Conservation (phyloP, 1,140 invertebrate species). For the Cyclargus thomasi region DNA sequence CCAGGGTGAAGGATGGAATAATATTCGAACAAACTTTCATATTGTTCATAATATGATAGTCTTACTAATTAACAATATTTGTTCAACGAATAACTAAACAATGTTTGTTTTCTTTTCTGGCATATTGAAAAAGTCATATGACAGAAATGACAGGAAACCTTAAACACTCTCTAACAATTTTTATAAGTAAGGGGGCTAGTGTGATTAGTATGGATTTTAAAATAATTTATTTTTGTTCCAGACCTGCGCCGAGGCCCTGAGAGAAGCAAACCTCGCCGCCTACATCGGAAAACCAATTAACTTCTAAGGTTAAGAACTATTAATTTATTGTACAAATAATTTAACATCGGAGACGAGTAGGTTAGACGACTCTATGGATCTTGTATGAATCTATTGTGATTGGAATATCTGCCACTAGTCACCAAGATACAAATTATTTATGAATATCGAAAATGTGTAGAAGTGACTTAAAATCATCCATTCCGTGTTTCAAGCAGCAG, state of each 20-base stretch:
- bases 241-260: conserved; percentile 97
- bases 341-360: conserved; percentile 24
- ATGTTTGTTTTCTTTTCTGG: too few relatives aligned
- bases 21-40: too few relatives aligned
- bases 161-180: too few relatives aligned
- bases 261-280: conserved; percentile 97
- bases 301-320: conserved; percentile 78
- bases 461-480: conserved; percentile 34
- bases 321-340: conserved; percentile 35
- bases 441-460: background rate
- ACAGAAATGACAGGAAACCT: too few relatives aligned
- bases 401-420: conserved; percentile 23
- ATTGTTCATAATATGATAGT: too few relatives aligned
- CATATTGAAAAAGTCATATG: too few relatives aligned
- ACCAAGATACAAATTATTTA: conserved; percentile 17
- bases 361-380: conserved; percentile 42
- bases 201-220: too few relatives aligned
- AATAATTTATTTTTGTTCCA: conserved; percentile 60
- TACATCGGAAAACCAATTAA: conserved; percentile 99
- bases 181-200: too few relatives aligned
- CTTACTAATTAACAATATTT: too few relatives aligned
- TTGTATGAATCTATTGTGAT: conserved; percentile 61
- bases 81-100: too few relatives aligned
- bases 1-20: too few relatives aligned
- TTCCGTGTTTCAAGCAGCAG: conserved; percentile 29